Conservation (phyloP, 2,888 invertebrate genomes). For the Atethmia centrago region DNA sequence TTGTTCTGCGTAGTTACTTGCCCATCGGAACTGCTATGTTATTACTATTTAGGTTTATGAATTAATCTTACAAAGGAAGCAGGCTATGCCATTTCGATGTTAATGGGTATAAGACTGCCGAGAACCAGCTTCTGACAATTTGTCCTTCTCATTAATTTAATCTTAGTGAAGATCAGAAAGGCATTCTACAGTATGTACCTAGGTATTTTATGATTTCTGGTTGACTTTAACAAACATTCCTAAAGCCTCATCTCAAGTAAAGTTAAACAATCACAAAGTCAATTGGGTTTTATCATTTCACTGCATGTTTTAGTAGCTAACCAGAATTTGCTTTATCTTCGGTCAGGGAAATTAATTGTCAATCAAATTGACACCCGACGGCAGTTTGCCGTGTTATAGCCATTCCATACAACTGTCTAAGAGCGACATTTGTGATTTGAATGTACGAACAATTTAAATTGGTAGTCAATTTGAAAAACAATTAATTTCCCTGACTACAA, state of each 20-base stretch:
- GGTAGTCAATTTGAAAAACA: background rate
- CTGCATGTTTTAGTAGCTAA: background rate
- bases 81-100: background rate
- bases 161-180: background rate
- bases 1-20: constrained; percentile 9
- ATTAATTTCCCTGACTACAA: background rate
- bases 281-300: background rate
- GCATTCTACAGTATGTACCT: background rate
- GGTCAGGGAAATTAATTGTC: background rate
- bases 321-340: background rate
- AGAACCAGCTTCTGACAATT: too few relatives aligned
- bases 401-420: too few relatives aligned
- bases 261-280: too few relatives aligned
- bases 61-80: too few relatives aligned
- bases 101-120: too few relatives aligned
- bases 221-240: background rate
- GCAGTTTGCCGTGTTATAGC: too few relatives aligned
- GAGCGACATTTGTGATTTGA: too few relatives aligned
- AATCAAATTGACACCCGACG: background rate
- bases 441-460: too few relatives aligned
- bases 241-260: background rate
- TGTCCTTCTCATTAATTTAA: too few relatives aligned
- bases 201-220: too few relatives aligned
- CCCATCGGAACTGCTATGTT: background rate
- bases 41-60: constrained; percentile 8